Percentiles rank a stretch among this genome's conserved stretches.
These are phyloP conservation scores for Phoxinus dragarum DNA, from an alignment of 2,797 vertebrate genomes.

Conservation along the genomic window DNA sequence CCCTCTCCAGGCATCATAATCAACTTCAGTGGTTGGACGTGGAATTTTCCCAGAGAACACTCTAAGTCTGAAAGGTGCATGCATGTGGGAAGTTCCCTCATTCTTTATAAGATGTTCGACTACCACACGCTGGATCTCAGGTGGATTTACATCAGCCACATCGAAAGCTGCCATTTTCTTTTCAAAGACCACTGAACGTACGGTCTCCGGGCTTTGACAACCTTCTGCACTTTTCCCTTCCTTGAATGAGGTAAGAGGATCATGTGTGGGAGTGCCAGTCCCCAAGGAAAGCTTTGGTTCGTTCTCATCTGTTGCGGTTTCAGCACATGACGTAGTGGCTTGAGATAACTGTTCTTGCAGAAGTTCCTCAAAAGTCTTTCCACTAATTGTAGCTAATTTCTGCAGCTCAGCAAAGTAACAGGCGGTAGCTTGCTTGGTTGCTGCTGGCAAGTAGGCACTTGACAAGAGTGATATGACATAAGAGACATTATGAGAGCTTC, in stretches of 20 bases:
- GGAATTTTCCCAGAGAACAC: constrained; percentile 6
- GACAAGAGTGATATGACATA: constrained; percentile 13
- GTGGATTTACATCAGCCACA: background rate
- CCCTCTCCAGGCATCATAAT: constrained; percentile 29
- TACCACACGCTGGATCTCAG: background rate
- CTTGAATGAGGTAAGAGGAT: background rate
- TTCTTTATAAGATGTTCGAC: constrained; percentile 28
- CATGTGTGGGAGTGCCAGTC: background rate
- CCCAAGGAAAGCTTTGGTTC: background rate
- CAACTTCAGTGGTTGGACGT: background rate
- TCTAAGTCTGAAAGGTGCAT: background rate
- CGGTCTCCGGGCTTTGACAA: background rate
- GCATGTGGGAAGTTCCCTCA: background rate
- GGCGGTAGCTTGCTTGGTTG: background rate
- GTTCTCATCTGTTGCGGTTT: background rate
- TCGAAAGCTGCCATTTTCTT: background rate
- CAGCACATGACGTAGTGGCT: background rate
- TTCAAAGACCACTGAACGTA: background rate
- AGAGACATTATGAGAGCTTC: background rate
- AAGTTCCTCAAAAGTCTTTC: constrained; percentile 6
- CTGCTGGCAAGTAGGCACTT: background rate
- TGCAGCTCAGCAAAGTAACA: constrained; percentile 13
- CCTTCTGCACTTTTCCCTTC: background rate
- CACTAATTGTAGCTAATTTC: background rate
- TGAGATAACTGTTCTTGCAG: constrained; percentile 12